These are phyloP conservation scores for Orchesella flavescens DNA, from an alignment of 2,888 invertebrate species.

Conservation along the genomic window DNA sequence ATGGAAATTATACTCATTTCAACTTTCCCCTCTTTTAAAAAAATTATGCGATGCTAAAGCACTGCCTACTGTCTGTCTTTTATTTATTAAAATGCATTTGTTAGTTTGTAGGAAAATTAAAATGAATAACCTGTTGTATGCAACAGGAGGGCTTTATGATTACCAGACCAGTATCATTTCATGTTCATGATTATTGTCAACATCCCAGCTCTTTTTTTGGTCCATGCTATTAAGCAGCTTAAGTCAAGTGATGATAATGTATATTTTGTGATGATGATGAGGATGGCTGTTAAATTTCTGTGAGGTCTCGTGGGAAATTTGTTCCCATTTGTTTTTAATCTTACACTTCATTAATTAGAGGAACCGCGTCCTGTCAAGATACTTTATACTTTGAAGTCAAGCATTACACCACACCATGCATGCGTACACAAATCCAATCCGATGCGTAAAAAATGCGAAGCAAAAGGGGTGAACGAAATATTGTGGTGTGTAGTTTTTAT, in stretches of 20 bases:
- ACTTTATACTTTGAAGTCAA: no score
- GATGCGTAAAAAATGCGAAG: no score
- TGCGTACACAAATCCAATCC: no score
- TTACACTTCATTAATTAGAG: conserved; percentile 35
- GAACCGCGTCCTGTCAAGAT: neutral
- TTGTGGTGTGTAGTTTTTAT: no score
- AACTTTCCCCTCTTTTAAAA: neutral
- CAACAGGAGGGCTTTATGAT: conserved; percentile 29
- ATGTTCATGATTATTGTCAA: conserved; percentile 31
- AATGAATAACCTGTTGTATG: neutral
- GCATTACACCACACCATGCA: no score
- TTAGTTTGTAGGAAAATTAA: neutral
- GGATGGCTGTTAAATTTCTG: neutral
- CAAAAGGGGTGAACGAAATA: no score
- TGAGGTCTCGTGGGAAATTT: conserved; percentile 44
- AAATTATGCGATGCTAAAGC: neutral
- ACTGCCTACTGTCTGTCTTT: neutral
- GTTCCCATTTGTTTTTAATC: conserved; percentile 42
- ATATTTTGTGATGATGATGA: conserved; percentile 1
- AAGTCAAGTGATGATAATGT: neutral
- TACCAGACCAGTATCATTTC: conserved; percentile 25
- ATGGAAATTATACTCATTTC: conserved; percentile 23
- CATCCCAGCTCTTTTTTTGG: neutral
- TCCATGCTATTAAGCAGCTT: neutral
- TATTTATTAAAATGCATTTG: neutral